Conservation (phyloP, 2,797 vertebrate species). For the Sebastes cheni region DNA sequence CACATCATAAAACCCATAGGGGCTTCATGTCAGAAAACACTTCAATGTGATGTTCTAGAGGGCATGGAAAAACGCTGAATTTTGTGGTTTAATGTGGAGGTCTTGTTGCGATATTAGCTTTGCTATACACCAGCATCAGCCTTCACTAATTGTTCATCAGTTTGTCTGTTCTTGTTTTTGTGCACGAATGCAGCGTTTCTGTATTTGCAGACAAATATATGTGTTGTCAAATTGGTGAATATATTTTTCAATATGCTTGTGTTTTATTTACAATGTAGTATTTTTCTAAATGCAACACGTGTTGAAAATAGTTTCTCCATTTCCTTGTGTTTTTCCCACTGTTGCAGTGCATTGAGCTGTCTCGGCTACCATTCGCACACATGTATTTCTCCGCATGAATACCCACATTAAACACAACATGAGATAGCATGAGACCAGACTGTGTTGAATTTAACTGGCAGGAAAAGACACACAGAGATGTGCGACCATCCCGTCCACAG, state of each 20-base stretch:
- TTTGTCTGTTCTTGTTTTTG: neutral
- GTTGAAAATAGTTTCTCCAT: neutral
- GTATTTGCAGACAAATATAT: neutral
- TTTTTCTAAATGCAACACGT: neutral
- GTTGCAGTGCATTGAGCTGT: neutral
- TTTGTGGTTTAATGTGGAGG: neutral
- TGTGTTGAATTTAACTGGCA: neutral
- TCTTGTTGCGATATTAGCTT: neutral
- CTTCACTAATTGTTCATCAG: neutral
- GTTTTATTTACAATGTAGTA: neutral
- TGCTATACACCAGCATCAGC: neutral
- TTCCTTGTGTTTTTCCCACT: neutral
- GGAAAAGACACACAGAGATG: slow-evolving; percentile 6
- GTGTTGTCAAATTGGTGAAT: neutral
- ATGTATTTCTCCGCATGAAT: neutral
- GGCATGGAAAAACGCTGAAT: neutral
- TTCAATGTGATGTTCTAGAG: neutral
- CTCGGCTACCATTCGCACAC: neutral
- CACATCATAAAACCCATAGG: neutral
- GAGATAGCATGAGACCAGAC: neutral
- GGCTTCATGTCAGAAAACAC: neutral
- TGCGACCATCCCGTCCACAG: slow-evolving; percentile 33
- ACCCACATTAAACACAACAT: neutral
- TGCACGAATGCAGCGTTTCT: neutral
- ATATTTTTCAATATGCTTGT: neutral